A percentile compares a stretch with the other conserved stretches of the same genome.
Evolutionary conservation across 2,113 vertebrate genomes (phyloP).

Genomic region (Eulemur macaco): DNA sequence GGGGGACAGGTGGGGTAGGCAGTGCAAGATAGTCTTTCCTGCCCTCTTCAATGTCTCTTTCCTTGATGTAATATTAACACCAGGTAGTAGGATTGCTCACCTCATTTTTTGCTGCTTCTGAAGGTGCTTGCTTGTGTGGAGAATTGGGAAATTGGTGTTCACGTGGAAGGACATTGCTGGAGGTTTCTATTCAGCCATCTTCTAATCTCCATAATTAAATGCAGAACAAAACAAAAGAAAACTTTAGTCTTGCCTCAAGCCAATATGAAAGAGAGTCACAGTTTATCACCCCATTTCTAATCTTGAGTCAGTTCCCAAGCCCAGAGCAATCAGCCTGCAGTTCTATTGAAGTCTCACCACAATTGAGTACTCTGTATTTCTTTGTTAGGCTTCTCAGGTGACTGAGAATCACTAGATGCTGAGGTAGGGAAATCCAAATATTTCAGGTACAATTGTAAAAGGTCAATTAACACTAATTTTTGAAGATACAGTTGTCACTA

Average conservation of each 20-base stretch:
- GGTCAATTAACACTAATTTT: conserved; percentile 36
- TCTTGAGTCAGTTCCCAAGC: not conserved
- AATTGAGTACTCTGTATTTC: not conserved
- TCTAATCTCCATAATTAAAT: not conserved
- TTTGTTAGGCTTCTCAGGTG: not conserved
- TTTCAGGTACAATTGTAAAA: conserved; percentile 3
- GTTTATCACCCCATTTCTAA: conserved; percentile 28
- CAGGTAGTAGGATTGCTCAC: too few relatives aligned
- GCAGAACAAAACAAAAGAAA: conserved; percentile 23
- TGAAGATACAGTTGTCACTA: conserved; percentile 4
- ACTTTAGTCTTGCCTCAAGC: conserved; percentile 12
- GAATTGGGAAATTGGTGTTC: too few relatives aligned
- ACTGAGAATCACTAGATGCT: conserved; percentile 38
- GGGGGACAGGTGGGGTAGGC: too few relatives aligned
- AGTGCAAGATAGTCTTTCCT: too few relatives aligned
- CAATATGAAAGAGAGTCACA: not conserved
- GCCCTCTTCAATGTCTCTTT: too few relatives aligned
- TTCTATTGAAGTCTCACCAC: not conserved
- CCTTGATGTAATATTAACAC: too few relatives aligned
- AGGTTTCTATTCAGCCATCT: too few relatives aligned
- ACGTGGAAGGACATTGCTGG: too few relatives aligned
- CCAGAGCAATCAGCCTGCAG: not conserved
- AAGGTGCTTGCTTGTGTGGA: too few relatives aligned
- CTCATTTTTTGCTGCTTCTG: too few relatives aligned
- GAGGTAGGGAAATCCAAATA: conserved; percentile 41